These are phyloP conservation scores for Syrrhaptes paradoxus DNA, from an alignment of 2,113 vertebrate genomes.

Conservation along the genomic window DNA sequence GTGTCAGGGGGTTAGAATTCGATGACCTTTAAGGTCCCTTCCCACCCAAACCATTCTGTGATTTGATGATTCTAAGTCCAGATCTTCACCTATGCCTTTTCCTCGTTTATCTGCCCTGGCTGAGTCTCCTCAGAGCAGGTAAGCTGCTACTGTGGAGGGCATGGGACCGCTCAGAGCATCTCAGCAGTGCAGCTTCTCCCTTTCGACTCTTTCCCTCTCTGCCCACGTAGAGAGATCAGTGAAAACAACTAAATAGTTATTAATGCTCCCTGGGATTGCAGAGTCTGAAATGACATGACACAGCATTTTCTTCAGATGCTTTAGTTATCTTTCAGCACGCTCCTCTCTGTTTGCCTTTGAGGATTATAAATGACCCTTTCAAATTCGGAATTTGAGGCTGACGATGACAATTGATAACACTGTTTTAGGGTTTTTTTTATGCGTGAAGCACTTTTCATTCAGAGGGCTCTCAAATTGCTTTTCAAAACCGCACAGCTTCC, in stretches of 20 bases:
- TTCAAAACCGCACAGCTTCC: neutral
- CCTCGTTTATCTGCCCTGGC: neutral
- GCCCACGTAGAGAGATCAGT: neutral
- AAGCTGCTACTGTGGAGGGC: neutral
- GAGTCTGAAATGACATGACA: neutral
- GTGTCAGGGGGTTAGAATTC: too few relatives aligned
- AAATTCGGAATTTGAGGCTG: conserved; percentile 20
- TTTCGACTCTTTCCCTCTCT: neutral
- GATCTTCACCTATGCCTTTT: neutral
- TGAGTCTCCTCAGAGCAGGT: neutral
- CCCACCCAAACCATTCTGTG: too few relatives aligned
- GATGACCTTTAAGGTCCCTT: too few relatives aligned
- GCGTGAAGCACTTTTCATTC: conserved; percentile 14
- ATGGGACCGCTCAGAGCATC: neutral
- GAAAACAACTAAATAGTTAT: neutral
- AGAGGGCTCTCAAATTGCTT: neutral
- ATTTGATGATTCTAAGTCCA: neutral
- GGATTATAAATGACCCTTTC: conserved; percentile 4
- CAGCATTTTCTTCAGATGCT: neutral
- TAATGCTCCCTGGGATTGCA: neutral
- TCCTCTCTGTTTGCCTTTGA: neutral
- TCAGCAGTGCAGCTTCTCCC: neutral
- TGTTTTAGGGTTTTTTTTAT: conserved; percentile 3
- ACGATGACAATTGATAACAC: neutral
- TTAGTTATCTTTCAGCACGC: neutral